Evolutionary conservation across 1,140 invertebrate genomes (phyloP), one percentile per base, ranked within the genome.

Genomic region (Pseudomyrmex cubaensis): DNA sequence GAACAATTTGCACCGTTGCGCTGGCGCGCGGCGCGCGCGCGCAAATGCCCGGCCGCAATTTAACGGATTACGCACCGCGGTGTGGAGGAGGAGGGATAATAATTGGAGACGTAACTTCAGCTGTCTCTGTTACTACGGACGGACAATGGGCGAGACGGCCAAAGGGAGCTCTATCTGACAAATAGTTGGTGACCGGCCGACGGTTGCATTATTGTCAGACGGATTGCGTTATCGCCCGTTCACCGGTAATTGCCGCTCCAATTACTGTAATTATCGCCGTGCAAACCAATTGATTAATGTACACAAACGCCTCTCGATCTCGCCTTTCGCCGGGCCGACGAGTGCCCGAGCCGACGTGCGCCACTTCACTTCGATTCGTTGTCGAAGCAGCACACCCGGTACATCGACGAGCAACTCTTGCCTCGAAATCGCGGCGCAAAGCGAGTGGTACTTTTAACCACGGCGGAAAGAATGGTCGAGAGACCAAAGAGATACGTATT

Each of bases 201-300:
- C 66, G 17, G 62, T 54, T 62, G 25, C 63, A 54, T 85, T 85
- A 85, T 86, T 85, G 66, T 17, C 72, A 13, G 66, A 72, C 61
- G 72, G 22, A 80, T 84, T 78, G 57, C 69, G 56, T 83, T 87
- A 75, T 87, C 70, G 20, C 22, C 69, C 52, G 69, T 87, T 74
- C 70, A 35, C 22, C 69, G 46, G 59, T 87, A 74, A 86, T 80
- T 74, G 54, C 52, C 62, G 70, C 63, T 72, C 85, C 62, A 82
- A 84, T 87, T 75, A 80, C 63, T 17, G 75, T 75, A 84, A 87
- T 84, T 84, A 87, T 63, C 85, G 46, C 50, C 46, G 13, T n/a
- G 17, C 74, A 64, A 78, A 84, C 63, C 67, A 76, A 87, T 87
- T 76, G 76, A 87, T 84, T 80, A 87, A 77, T 74, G 63, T 75